Conservation (phyloP, 2,888 invertebrate genomes). For the Agriopis marginaria region DNA sequence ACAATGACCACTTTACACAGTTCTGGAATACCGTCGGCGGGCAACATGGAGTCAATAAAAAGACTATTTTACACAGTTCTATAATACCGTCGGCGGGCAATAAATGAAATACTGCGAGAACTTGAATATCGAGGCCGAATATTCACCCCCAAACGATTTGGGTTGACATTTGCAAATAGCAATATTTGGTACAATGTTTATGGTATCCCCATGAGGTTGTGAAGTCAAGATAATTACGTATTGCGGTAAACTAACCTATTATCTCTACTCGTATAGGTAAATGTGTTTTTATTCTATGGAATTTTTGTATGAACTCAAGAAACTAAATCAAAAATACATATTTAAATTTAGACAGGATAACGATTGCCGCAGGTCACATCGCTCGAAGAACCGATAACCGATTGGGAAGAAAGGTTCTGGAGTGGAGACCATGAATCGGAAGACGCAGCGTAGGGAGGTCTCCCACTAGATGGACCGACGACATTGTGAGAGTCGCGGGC, state of each 20-base stretch:
- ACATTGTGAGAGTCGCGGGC: too few relatives aligned
- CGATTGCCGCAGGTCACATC: too few relatives aligned
- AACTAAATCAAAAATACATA: too few relatives aligned
- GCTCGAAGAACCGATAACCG: too few relatives aligned
- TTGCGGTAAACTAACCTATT: slow-evolving; percentile 19
- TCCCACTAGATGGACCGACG: too few relatives aligned
- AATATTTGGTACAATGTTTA: slow-evolving; percentile 30
- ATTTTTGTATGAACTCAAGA: too few relatives aligned
- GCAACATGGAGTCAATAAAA: too few relatives aligned
- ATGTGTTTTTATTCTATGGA: too few relatives aligned
- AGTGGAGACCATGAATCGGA: too few relatives aligned
- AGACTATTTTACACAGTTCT: background rate
- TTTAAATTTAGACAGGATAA: too few relatives aligned
- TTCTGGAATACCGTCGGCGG: slow-evolving; percentile 14
- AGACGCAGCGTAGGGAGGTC: too few relatives aligned
- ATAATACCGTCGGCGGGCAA: slow-evolving; percentile 15
- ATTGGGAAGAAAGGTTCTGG: too few relatives aligned
- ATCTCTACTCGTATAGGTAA: background rate
- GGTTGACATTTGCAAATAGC: slow-evolving; percentile 35
- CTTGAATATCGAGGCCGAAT: slow-evolving; percentile 34
- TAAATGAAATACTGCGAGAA: slow-evolving; percentile 25
- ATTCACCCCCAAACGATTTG: slow-evolving; percentile 33
- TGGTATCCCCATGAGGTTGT: slow-evolving; percentile 20
- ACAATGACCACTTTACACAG: background rate
- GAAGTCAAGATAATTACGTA: slow-evolving; percentile 16